phyloP scores from a whole-genome alignment of 1,140 invertebrate genomes.

The Zeugodacus cucurbitae region DNA sequence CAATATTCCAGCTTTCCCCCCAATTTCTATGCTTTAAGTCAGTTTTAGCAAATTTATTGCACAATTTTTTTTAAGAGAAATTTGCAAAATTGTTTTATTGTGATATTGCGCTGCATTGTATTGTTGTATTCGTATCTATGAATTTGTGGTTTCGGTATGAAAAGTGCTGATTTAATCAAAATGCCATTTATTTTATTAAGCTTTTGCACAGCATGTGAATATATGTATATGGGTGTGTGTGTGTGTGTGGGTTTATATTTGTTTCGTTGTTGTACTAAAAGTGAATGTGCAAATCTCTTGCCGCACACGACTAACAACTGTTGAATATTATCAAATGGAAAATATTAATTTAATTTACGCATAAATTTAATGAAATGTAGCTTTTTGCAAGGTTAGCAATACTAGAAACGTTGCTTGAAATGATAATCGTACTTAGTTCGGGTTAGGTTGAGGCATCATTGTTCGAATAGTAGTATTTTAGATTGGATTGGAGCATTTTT shows the following conservation, averaged over 20 bases:
- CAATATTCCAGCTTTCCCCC: no score
- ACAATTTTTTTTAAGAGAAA: not conserved
- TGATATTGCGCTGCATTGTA: not conserved
- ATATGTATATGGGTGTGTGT: not conserved
- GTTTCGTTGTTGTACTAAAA: not conserved
- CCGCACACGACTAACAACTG: not conserved
- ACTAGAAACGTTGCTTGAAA: no score
- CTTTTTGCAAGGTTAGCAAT: no score
- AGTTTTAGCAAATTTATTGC: not conserved
- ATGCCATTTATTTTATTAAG: conserved; percentile 5
- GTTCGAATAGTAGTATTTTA: no score
- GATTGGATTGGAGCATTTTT: not conserved
- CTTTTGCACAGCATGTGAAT: no score
- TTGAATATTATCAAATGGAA: not conserved
- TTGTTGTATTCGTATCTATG: not conserved
- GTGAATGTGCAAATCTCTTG: not conserved
- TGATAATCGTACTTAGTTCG: no score
- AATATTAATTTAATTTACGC: not conserved
- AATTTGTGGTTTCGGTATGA: not conserved
- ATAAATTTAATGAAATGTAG: no score
- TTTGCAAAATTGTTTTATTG: not conserved
- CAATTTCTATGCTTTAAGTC: not conserved
- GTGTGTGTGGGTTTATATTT: no score
- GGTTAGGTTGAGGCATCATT: no score
- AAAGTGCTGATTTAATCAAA: conserved; percentile 37